Conservation (phyloP, 2,113 vertebrate species). For the Protobothrops mucrosquamatus region DNA sequence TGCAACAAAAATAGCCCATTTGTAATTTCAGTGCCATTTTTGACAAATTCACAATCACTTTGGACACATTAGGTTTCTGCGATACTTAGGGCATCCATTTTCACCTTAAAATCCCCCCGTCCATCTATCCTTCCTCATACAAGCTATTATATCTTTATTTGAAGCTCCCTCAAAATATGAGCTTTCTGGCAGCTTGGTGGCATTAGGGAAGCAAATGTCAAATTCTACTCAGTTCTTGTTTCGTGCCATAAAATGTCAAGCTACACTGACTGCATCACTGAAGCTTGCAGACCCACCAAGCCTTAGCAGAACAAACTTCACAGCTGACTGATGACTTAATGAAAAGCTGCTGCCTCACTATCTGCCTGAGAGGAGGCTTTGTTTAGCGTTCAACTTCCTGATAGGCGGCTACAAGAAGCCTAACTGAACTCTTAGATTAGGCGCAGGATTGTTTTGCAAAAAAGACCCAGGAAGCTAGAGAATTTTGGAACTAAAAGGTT, state of each 20-base stretch:
- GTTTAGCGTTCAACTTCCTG: not conserved
- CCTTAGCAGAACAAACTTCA: conserved; percentile 14
- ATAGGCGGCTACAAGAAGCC: not conserved
- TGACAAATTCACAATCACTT: not conserved
- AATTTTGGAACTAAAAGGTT: not conserved
- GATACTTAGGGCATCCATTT: not conserved
- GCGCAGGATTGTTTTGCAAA: not conserved
- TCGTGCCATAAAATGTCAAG: conserved; percentile 1
- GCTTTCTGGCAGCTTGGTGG: not conserved
- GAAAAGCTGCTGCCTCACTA: not conserved
- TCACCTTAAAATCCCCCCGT: not conserved
- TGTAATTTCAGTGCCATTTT: not conserved
- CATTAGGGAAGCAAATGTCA: conserved; percentile 4
- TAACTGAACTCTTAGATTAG: not conserved
- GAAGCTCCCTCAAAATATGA: not conserved
- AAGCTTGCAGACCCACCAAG: not conserved
- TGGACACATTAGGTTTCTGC: not conserved
- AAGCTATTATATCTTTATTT: not conserved
- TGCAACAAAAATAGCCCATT: not conserved
- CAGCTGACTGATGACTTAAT: conserved; percentile 7
- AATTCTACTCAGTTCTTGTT: not conserved
- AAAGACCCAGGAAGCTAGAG: not conserved
- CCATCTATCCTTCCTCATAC: not conserved
- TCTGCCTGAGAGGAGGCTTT: not conserved
- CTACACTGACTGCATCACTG: not conserved